Base-by-base conservation (phyloP, 2,797 vertebrate genomes). In the Distichodus sexfasciatus region DNA sequence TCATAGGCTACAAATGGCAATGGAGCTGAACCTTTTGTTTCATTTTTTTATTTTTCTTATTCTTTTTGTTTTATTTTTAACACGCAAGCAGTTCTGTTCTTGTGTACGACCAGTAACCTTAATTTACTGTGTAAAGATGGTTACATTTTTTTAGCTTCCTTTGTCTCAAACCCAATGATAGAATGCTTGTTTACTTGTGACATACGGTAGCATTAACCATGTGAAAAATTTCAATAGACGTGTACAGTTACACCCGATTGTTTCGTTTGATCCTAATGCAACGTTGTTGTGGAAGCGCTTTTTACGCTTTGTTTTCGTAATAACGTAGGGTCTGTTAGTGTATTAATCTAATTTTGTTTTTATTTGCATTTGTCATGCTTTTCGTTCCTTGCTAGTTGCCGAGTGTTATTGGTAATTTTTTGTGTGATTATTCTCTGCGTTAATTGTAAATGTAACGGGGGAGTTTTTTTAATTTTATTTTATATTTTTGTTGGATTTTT, bases 101-200 rank as follows among this genome's bases (percentile, higher is more conserved):
- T 98, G 95, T 96, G 95, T 98, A 95, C 93, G 92, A 97, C 94
- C 93, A 94, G 97, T 99, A 99, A 98, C 97, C 97, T 97, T 97
- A 97, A 97, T 99, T 99, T 99, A 99, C 97, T 98, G 96, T 99
- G 97, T 99, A 99, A 99, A 99, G 95, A 98, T 98, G 97, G 97
- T 99, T 99, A 99, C 97, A 93, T 95, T 96, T 89, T 81, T 89
- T 96, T 96, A 95, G 93, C 94, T 94, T 96, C 94, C 90, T 96
- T 95, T 94, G 91, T 97, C 93, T 92, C 91, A 96, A 91, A 94
- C 92, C 84, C 87, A 92, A 93, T 94, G 94, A 94, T 94, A 94
- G 89, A 94, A 94, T 95, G 96, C 95, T 96, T 95, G 93, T 97
- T 94, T 94, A 93, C 94, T 91, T 94, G 94, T 94, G 94, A 94